These are phyloP conservation scores for Onthophagus taurus DNA, from an alignment of 1,140 invertebrate genomes.

Conservation along the genomic window DNA sequence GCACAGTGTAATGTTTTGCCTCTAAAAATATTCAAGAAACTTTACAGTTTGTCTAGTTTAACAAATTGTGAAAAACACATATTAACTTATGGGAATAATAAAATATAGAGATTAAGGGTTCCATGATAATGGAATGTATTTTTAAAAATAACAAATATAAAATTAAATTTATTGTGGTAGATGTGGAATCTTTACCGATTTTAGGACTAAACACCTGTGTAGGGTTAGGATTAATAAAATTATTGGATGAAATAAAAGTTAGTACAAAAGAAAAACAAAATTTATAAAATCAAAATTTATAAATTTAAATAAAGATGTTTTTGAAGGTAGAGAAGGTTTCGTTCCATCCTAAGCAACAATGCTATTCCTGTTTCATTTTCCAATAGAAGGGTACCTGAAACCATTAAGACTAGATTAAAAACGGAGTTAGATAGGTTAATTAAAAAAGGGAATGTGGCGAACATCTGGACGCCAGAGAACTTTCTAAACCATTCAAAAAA, in stretches of 20 bases:
- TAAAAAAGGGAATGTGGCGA: neutral
- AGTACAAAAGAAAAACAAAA: neutral
- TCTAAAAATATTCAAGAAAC: conserved; percentile 7
- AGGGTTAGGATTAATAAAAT: conserved; percentile 1
- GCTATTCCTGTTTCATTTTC: neutral
- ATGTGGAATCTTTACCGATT: conserved; percentile 5
- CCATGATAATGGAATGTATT: neutral
- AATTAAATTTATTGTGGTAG: conserved; percentile 8
- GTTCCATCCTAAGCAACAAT: conserved; percentile 3
- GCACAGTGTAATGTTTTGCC: conserved; percentile 13
- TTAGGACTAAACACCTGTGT: conserved; percentile 5
- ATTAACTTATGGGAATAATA: conserved; percentile 15
- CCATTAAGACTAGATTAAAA: conserved; percentile 5
- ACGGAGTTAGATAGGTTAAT: conserved; percentile 3
- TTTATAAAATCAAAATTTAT: conserved; percentile 11
- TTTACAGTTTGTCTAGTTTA: too few relatives aligned
- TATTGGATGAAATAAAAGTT: conserved; percentile 1
- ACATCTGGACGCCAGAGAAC: too few relatives aligned
- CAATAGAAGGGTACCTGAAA: neutral
- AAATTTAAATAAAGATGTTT: neutral
- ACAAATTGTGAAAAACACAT: conserved; percentile 1
- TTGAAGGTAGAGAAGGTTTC: conserved; percentile 1
- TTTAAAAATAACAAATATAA: conserved; percentile 1
- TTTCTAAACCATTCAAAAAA: too few relatives aligned
- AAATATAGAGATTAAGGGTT: conserved; percentile 4